A percentile compares a stretch with the other conserved stretches of the same genome.
Conservation (phyloP, 2,113 vertebrate genomes). For the Camelus dromedarius region DNA sequence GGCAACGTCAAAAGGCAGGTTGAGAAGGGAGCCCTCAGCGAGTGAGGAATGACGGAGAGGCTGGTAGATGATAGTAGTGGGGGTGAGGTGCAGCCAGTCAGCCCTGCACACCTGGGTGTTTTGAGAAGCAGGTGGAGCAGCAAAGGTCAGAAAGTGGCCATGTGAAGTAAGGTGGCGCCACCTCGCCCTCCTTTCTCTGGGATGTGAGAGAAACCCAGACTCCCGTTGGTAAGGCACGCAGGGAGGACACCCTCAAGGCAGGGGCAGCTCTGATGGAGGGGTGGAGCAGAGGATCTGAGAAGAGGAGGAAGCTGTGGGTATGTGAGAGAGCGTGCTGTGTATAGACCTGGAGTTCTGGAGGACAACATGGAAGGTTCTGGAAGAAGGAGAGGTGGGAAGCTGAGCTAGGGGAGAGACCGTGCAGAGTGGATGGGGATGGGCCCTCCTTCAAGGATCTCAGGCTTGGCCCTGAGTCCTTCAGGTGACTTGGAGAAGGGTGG, state of each 20-base stretch:
- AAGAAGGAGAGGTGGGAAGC: not conserved
- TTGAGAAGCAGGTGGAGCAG: not conserved
- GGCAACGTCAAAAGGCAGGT: not conserved
- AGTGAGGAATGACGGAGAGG: not conserved
- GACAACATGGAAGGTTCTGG: not conserved
- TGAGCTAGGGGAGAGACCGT: not conserved
- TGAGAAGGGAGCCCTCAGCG: not conserved
- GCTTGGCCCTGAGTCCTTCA: not conserved
- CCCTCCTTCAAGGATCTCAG: not conserved
- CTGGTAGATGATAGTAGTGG: accelerated
- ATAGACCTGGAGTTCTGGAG: not conserved
- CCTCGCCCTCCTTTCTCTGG: not conserved
- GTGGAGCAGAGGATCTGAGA: not conserved
- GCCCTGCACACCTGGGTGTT: not conserved
- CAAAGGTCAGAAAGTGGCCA: not conserved
- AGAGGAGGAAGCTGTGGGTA: too few relatives aligned
- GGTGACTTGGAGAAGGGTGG: not conserved
- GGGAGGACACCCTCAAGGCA: not conserved
- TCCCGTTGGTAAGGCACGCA: not conserved
- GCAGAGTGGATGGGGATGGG: not conserved
- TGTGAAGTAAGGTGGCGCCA: accelerated
- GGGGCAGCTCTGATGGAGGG: accelerated
- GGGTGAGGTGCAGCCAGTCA: not conserved
- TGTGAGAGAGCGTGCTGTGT: not conserved
- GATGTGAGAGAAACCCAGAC: not conserved